phyloP scores from a whole-genome alignment of 2,113 vertebrate species.

The Telmatochromis bifrenatus region DNA sequence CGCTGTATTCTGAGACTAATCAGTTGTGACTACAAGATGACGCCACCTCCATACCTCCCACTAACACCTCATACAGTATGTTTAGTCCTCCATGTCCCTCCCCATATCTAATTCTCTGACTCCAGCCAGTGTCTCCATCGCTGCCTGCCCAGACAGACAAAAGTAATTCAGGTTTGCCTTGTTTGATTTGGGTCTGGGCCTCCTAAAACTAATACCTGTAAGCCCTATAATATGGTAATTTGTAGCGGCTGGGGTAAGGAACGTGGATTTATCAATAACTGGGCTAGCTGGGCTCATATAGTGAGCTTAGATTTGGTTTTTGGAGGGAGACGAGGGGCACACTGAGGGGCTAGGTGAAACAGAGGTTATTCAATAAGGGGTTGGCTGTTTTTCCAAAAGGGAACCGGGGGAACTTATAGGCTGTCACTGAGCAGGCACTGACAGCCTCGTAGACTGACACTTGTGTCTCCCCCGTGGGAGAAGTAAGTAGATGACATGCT shows the following conservation, averaged over 20 bases:
- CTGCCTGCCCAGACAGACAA: conserved; percentile 32
- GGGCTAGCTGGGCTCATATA: conserved; percentile 43
- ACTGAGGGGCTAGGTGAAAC: conserved; percentile 46
- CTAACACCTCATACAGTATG: background rate
- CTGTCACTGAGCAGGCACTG: conserved; percentile 68
- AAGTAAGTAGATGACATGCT: conserved; percentile 44
- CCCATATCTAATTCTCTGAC: conserved; percentile 21
- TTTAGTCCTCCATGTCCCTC: background rate
- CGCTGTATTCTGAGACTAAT: conserved; percentile 22
- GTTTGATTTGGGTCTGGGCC: conserved; percentile 58
- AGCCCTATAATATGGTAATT: conserved; percentile 71
- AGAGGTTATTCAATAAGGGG: conserved; percentile 62
- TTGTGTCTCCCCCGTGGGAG: conserved; percentile 44
- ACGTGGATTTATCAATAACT: conserved; percentile 60
- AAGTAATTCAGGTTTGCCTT: conserved; percentile 33
- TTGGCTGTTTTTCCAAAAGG: conserved; percentile 66
- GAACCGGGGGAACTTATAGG: conserved; percentile 68
- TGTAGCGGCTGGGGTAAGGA: conserved; percentile 63
- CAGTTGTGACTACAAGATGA: conserved; percentile 31
- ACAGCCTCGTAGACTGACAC: conserved; percentile 71
- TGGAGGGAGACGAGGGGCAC: conserved; percentile 38
- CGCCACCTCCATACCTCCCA: conserved; percentile 3
- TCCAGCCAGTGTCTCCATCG: conserved; percentile 43
- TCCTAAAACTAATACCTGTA: conserved; percentile 66
- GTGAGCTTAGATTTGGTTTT: conserved; percentile 51